phyloP scores from a whole-genome alignment of 2,888 invertebrate species.

The Rhaphigaster nebulosa region DNA sequence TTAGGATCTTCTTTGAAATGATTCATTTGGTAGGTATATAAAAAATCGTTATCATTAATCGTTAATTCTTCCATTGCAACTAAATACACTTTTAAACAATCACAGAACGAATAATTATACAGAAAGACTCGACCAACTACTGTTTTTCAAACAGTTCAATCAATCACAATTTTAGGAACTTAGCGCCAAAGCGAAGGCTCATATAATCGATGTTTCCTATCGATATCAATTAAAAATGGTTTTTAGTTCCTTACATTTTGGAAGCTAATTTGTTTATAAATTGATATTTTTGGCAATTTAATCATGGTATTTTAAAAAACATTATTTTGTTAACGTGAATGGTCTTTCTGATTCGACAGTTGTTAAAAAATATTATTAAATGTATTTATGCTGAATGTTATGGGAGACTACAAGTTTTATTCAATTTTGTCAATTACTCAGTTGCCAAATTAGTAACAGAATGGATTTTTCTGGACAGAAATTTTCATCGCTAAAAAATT shows the following conservation, averaged over 20 bases:
- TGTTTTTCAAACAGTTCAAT: background rate
- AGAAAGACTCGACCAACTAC: background rate
- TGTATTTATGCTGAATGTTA: no score
- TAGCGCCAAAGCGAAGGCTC: background rate
- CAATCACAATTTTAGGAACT: background rate
- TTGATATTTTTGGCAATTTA: background rate
- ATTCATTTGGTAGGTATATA: conserved; percentile 60
- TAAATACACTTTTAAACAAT: background rate
- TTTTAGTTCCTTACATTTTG: background rate
- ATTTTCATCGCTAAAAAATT: no score
- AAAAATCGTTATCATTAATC: conserved; percentile 50
- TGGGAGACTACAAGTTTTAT: no score
- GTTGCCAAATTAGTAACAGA: no score
- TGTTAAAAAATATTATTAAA: no score
- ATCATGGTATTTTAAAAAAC: background rate
- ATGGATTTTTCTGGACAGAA: no score
- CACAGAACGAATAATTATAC: background rate
- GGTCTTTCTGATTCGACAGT: background rate
- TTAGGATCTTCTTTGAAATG: conserved; percentile 61
- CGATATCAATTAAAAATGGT: background rate
- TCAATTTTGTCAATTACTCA: no score
- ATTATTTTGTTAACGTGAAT: background rate
- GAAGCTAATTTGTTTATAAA: background rate
- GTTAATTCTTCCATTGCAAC: conserved; percentile 25
- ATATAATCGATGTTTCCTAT: background rate